Evolutionary conservation across 2,797 vertebrate species (phyloP), one percentile per base, ranked within the genome.

Genomic region (Vireo griseus): DNA sequence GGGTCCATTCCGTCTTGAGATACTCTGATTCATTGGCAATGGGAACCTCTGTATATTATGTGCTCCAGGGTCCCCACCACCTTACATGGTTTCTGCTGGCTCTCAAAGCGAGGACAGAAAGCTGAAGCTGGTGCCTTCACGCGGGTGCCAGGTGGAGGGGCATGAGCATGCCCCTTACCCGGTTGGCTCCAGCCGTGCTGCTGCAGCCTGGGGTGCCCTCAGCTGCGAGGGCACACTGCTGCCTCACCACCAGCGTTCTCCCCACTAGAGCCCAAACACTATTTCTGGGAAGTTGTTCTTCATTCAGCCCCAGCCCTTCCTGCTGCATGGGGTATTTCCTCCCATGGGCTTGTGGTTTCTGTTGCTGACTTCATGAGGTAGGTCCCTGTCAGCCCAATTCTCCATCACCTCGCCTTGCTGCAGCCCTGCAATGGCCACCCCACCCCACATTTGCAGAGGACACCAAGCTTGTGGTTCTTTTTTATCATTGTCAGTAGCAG

Each of bases 141-240:
- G 1, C 1, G 3, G 35, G 18, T 73, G 13, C 52, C 40, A 39
- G 47, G 5, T 39, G 35, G n/a, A 67, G 44, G 17, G 13, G 10
- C 13, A 33, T 3, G 0, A 8, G 51, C 11, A 0, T 0, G 0
- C 42, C 33, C 13, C 12, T 78, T 3, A 0, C n/a, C 8, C 6
- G 21, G 33, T 9, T 35, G 61, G n/a, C 52, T 54, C 22, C 44
- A 47, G n/a, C 54, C 44, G 45, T 62, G 52, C 48, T 79, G 16
- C 54, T n/a, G 33, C 50, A 59, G n/a, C 57, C 25, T 26, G 2
- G 19, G 25, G 3, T 42, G 63, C 57, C 33, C 24, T 68, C n/a
- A 9, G 42, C 37, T 90, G 31, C 29, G 3, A 31, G 44, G 24
- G n/a, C 22, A 52, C 0, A 0, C 26, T 52, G 48, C 44, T 54